Percentiles rank a stretch among this genome's conserved stretches.
Evolutionary conservation across 2,797 vertebrate species (phyloP).

Genomic region (Chelidonichthys spinosus): DNA sequence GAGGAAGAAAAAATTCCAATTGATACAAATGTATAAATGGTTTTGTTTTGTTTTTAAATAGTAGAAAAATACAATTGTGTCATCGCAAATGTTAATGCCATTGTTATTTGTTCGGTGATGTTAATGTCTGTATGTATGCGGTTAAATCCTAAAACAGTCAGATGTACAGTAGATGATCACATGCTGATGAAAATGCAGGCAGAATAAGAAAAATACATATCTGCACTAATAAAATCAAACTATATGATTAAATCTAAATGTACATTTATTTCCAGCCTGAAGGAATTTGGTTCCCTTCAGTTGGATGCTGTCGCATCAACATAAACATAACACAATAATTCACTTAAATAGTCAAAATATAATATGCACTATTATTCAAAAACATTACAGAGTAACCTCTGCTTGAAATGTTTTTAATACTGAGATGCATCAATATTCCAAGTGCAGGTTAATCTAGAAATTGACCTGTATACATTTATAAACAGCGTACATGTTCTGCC

Average conservation of each 20-base stretch:
- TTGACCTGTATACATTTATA: neutral
- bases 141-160: neutral
- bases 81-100: neutral
- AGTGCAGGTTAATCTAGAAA: neutral
- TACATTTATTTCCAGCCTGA: neutral
- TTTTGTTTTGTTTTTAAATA: neutral
- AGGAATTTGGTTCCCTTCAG: neutral
- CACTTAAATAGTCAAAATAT: neutral
- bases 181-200: neutral
- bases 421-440: neutral
- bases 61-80: neutral
- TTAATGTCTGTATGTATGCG: neutral
- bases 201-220: neutral
- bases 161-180: neutral
- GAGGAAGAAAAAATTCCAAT: neutral
- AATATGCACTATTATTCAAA: neutral
- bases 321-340: slow-evolving; percentile 3
- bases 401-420: neutral
- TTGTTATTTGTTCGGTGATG: neutral
- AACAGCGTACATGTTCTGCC: slow-evolving; percentile 5
- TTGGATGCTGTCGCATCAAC: neutral
- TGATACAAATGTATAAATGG: neutral
- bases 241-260: neutral
- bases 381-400: neutral
- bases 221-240: neutral